Evolutionary conservation across 2,113 vertebrate genomes (phyloP).

Genomic region (Stigmatopora argus): DNA sequence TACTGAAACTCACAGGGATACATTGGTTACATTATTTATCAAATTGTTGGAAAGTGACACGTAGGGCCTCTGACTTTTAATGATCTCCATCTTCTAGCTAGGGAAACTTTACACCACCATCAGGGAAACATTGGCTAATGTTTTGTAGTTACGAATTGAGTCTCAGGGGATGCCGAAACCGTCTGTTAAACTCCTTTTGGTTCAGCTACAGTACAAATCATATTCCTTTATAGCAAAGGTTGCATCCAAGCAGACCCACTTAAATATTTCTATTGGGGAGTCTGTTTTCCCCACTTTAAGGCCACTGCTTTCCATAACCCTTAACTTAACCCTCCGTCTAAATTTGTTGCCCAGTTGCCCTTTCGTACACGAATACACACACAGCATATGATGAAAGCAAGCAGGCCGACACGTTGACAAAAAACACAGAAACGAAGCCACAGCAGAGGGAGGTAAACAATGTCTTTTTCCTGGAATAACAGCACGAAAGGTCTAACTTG

Average conservation of each 20-base stretch:
- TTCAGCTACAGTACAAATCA: background rate
- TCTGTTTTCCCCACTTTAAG: constrained; percentile 23
- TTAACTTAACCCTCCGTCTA: constrained; percentile 47
- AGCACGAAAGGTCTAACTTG: constrained; percentile 39
- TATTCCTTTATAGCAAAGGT: background rate
- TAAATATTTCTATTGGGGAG: constrained; percentile 17
- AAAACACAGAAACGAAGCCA: background rate
- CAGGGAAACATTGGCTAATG: constrained; percentile 9
- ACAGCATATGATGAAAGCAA: constrained; percentile 22
- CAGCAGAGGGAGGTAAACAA: constrained; percentile 1
- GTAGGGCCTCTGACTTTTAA: background rate
- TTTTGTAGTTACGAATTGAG: constrained; percentile 14
- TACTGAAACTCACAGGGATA: no score
- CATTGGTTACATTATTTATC: no score
- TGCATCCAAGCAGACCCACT: constrained; percentile 19
- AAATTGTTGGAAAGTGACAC: no score
- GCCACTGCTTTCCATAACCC: constrained; percentile 32
- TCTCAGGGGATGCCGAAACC: constrained; percentile 8
- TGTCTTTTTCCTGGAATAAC: constrained; percentile 54
- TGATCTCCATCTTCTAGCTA: constrained; percentile 24
- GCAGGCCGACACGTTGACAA: constrained; percentile 13
- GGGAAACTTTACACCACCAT: constrained; percentile 36
- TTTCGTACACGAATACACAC: constrained; percentile 24
- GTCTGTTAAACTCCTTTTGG: constrained; percentile 10
- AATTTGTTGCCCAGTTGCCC: constrained; percentile 55